Base-by-base conservation (phyloP, 2,888 invertebrate genomes). In the Rhagium mordax region DNA sequence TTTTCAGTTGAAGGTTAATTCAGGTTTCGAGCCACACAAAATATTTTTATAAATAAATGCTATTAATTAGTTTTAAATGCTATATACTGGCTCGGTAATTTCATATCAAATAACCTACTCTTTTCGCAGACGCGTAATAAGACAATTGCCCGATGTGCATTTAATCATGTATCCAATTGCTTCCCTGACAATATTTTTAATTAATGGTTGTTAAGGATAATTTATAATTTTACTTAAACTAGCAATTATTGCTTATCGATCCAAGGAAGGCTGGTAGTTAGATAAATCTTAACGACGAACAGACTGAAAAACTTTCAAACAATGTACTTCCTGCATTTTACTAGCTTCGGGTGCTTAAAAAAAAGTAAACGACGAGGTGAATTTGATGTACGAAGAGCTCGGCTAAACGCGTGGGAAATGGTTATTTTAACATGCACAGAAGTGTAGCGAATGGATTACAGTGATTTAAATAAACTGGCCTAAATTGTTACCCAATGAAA, bases 321-420 rank as follows among this genome's bases (percentile, higher is more conserved):
- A 79, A 78, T 78, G 76, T 60, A 75, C 72, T 77, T 77, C 75
- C 77, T 75, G 75, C 71, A 77, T 70, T 75, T 73, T 69, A 66
- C 65, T 73, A 69, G 77, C 77, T 77, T 67, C 75, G 57, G 74
- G 76, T 67, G 69, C 47, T 61, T 21, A 33, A 49, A 65, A n/a
- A 57, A 65, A 57, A 62, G 69, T 70, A 70, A 70, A 70, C 62
- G 61, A 53, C 70, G 55, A 41, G 49, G n/a, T 66, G 59, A 65
- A 73, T 70, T 73, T 69, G 69, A 68, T 70, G 18, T 51, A 64
- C 70, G 51, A 61, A 61, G 21, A 59, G 47, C 72, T 55, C 16
- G 60, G 64, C 47, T 53, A 55, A 69, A 64, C 61, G 64, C 70
- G 57, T 73, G 70, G 66, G 73, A 73, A 70, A 70, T 70, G 49